Percentiles rank a stretch among this genome's conserved stretches.
Conservation (phyloP, 2,113 vertebrate genomes). For the Dissostichus mawsoni region DNA sequence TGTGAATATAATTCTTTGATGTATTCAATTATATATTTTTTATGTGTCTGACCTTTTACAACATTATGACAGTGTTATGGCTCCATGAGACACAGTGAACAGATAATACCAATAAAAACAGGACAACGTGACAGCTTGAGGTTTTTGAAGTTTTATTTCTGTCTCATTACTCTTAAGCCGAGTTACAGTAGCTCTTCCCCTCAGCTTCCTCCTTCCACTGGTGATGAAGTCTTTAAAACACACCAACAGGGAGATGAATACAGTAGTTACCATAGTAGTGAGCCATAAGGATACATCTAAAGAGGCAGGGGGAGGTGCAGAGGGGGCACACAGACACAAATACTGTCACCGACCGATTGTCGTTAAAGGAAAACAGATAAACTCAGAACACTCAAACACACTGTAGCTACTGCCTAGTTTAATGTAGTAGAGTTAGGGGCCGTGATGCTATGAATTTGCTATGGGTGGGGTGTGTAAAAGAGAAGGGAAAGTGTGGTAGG, state of each 20-base stretch:
- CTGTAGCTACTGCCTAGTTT: constrained; percentile 67
- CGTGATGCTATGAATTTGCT: constrained; percentile 77
- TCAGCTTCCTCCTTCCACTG: constrained; percentile 64
- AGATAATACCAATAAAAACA: background rate
- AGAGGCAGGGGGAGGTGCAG: constrained; percentile 63
- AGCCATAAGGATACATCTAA: constrained; percentile 76
- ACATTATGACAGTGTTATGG: background rate
- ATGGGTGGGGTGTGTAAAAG: constrained; percentile 76
- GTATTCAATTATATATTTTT: background rate
- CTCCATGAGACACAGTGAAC: background rate
- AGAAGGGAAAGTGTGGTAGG: constrained; percentile 49
- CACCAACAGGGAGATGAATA: constrained; percentile 74
- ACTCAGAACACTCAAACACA: constrained; percentile 79
- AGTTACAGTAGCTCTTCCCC: constrained; percentile 74
- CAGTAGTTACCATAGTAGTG: constrained; percentile 73
- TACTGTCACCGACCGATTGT: constrained; percentile 72
- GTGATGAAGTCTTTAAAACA: constrained; percentile 67
- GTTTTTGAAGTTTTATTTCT: constrained; percentile 78
- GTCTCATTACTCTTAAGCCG: constrained; percentile 61
- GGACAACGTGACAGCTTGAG: constrained; percentile 11
- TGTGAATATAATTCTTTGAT: background rate
- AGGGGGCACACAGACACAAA: constrained; percentile 81
- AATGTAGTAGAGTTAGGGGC: constrained; percentile 72
- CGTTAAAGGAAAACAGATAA: constrained; percentile 75
- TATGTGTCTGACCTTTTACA: background rate